Percentiles rank a stretch among this genome's conserved stretches.
These are phyloP conservation scores for Cosmorhoe ocellata DNA, from an alignment of 2,888 invertebrate genomes.

Conservation along the genomic window DNA sequence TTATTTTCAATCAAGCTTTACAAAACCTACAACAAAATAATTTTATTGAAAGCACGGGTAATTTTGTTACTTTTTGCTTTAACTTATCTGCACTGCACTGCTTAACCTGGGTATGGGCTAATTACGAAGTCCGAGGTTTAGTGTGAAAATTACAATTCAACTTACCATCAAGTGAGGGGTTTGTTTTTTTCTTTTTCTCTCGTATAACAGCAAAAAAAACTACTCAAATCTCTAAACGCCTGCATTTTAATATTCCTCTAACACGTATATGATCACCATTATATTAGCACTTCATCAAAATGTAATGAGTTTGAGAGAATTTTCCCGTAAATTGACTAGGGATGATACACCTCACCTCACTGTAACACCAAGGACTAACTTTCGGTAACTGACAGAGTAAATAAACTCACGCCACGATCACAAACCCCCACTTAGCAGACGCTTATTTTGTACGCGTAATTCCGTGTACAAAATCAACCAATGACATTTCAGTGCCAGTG, in stretches of 20 bases:
- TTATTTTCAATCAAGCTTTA: too few species aligned
- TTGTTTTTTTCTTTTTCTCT: slow-evolving; percentile 18
- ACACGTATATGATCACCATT: neutral
- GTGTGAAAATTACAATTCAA: neutral
- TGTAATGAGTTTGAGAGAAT: neutral
- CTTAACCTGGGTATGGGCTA: too few species aligned
- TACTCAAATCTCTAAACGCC: slow-evolving; percentile 10
- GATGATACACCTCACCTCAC: slow-evolving; percentile 7
- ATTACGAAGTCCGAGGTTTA: too few species aligned
- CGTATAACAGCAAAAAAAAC: slow-evolving; percentile 22
- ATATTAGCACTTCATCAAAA: neutral
- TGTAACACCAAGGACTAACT: slow-evolving; percentile 10
- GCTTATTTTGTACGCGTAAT: slow-evolving; percentile 8
- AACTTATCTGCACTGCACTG: too few species aligned
- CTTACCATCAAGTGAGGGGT: slow-evolving; percentile 18
- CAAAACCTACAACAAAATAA: too few species aligned
- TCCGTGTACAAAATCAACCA: slow-evolving; percentile 6
- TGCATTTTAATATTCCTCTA: slow-evolving; percentile 14
- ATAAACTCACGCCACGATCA: slow-evolving; percentile 10
- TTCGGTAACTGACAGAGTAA: slow-evolving; percentile 22
- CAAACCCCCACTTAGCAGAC: slow-evolving; percentile 32
- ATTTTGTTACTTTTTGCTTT: too few species aligned
- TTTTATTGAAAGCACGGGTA: too few species aligned
- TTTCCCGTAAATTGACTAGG: slow-evolving; percentile 4
- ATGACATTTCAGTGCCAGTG: too few species aligned